Percentiles rank a stretch among this genome's conserved stretches.
Conservation (phyloP, 2,113 vertebrate species). For the Pseudorhombus dupliciocellatus region DNA sequence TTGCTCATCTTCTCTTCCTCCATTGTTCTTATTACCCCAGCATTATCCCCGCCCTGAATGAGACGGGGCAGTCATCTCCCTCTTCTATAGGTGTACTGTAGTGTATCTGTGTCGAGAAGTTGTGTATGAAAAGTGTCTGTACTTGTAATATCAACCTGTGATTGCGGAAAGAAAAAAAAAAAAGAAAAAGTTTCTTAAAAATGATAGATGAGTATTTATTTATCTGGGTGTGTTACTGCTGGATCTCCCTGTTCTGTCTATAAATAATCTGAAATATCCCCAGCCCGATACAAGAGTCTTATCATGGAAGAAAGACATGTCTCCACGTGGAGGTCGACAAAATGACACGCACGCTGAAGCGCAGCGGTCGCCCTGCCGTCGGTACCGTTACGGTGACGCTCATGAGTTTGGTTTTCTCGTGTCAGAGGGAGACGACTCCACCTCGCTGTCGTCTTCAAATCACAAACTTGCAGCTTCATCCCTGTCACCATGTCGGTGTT, state of each 20-base stretch:
- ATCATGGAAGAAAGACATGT: constrained; percentile 6
- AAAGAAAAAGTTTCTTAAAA: constrained; percentile 55
- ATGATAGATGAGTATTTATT: constrained; percentile 54
- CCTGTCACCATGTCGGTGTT: neutral
- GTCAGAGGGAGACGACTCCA: constrained; percentile 5
- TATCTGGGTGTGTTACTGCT: constrained; percentile 53
- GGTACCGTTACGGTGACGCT: neutral
- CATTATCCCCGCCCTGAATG: neutral
- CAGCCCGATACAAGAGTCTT: constrained; percentile 8
- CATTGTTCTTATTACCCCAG: neutral
- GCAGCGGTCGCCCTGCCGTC: neutral
- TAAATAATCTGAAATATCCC: constrained; percentile 6
- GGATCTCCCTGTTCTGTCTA: constrained; percentile 20
- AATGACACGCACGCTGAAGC: neutral
- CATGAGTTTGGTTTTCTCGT: neutral
- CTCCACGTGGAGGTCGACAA: neutral
- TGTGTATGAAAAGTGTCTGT: constrained; percentile 52
- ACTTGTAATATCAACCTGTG: constrained; percentile 35
- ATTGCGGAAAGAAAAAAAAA: constrained; percentile 46
- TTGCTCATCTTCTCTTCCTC: neutral
- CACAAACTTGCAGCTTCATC: neutral
- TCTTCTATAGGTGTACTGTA: constrained; percentile 57
- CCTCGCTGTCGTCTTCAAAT: neutral
- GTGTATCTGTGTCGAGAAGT: constrained; percentile 46
- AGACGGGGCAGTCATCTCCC: constrained; percentile 43